Evolutionary conservation across 2,888 invertebrate genomes (phyloP).

Genomic region (Hydropsyche betteni): DNA sequence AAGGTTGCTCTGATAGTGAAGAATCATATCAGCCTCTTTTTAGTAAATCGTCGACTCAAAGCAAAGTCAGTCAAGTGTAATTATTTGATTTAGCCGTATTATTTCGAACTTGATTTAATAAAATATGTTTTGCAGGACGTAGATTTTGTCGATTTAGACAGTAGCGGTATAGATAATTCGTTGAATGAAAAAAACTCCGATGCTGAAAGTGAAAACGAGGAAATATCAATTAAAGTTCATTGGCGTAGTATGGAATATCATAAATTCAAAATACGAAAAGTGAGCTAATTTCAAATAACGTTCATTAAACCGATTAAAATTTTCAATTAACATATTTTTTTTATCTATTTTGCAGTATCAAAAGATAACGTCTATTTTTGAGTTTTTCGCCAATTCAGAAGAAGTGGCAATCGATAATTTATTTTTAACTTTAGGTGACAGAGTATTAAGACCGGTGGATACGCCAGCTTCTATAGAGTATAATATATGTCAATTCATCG

Average conservation of each 20-base stretch:
- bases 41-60: conserved; percentile 33
- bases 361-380: conserved; percentile 60
- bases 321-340: background rate
- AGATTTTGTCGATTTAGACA: conserved; percentile 34
- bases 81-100: background rate
- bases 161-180: conserved; percentile 37
- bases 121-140: conserved; percentile 8
- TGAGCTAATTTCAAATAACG: conserved; percentile 22
- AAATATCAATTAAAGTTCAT: conserved; percentile 62
- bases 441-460: conserved; percentile 59
- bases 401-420: conserved; percentile 57
- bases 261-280: conserved; percentile 59
- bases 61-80: conserved; percentile 17
- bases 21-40: conserved; percentile 37
- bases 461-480: conserved; percentile 61
- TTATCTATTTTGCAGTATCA: conserved; percentile 55
- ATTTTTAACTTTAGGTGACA: conserved; percentile 60
- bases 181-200: conserved; percentile 34
- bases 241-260: conserved; percentile 61
- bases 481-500: conserved; percentile 61
- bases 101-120: background rate
- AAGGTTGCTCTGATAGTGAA: conserved; percentile 33
- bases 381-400: conserved; percentile 58
- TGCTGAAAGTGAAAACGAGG: conserved; percentile 58
- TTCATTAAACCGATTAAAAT: background rate